A percentile compares a stretch with the other conserved stretches of the same genome.
These are phyloP conservation scores for Dufourea novaeangliae DNA, from an alignment of 1,140 invertebrate genomes.

Conservation along the genomic window DNA sequence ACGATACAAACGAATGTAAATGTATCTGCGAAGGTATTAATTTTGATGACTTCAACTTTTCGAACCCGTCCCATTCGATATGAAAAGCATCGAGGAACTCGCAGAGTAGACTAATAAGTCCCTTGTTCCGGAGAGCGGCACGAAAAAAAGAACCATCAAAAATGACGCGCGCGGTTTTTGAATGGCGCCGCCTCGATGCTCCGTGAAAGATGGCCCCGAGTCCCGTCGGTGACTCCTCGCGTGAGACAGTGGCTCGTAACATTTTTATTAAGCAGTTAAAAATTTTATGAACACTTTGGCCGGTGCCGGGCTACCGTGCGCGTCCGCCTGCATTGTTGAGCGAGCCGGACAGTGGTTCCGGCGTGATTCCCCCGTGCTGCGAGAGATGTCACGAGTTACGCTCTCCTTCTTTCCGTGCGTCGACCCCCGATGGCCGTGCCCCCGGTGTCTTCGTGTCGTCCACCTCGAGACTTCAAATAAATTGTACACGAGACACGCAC, in stretches of 20 bases:
- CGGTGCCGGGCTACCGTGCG: constrained; percentile 43
- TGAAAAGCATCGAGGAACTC: no score
- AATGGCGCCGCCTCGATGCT: constrained; percentile 29
- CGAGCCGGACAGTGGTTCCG: constrained; percentile 43
- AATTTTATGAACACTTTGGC: constrained; percentile 67
- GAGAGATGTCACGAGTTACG: constrained; percentile 70
- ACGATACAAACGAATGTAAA: no score
- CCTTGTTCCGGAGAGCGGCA: constrained; percentile 2
- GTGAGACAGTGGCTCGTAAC: constrained; percentile 66
- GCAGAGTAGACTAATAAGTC: no score
- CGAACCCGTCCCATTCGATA: no score
- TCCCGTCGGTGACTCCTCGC: constrained; percentile 44
- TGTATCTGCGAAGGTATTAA: no score
- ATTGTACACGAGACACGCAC: not conserved
- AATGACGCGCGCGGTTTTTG: constrained; percentile 37
- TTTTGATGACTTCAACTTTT: no score
- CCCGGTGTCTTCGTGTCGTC: not conserved
- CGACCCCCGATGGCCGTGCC: not conserved
- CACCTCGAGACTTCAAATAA: constrained; percentile 26
- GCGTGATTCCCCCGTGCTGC: constrained; percentile 51
- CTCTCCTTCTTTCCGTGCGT: not conserved
- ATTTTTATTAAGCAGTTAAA: constrained; percentile 73
- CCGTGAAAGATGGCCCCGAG: constrained; percentile 23
- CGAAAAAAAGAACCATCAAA: constrained; percentile 8
- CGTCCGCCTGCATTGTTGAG: constrained; percentile 68